Conservation (phyloP, 1,140 invertebrate species). For the Cotesia glomerata region DNA sequence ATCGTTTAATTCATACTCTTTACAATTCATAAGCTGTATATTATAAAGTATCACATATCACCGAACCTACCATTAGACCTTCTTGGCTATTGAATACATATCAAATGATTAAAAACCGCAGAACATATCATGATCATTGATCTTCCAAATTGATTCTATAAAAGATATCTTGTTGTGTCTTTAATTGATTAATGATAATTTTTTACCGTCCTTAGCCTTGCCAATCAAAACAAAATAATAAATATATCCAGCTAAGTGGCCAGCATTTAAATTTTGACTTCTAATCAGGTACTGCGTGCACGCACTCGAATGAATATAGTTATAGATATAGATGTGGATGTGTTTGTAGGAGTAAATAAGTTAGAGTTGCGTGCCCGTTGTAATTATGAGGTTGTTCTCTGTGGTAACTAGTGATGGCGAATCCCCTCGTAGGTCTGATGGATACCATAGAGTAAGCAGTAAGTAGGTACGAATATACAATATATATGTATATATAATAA, state of each 20-base stretch:
- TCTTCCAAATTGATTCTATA: neutral
- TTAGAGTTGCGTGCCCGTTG: slow-evolving; percentile 55
- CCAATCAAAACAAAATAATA: neutral
- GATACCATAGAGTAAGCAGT: neutral
- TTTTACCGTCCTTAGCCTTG: neutral
- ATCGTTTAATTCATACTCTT: neutral
- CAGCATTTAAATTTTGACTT: slow-evolving; percentile 3
- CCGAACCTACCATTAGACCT: neutral
- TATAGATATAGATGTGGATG: slow-evolving; percentile 1
- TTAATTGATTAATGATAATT: neutral
- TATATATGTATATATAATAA: slow-evolving; percentile 33
- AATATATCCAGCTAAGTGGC: neutral
- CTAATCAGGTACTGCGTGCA: slow-evolving; percentile 11
- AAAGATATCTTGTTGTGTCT: neutral
- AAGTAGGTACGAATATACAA: neutral
- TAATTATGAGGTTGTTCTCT: slow-evolving; percentile 59
- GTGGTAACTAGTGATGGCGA: slow-evolving; percentile 59
- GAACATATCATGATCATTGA: too few relatives aligned
- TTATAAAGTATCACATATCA: neutral
- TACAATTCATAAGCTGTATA: too few relatives aligned
- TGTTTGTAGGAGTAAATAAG: neutral
- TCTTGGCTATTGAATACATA: neutral
- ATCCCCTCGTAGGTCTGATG: slow-evolving; percentile 40
- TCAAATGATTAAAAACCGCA: neutral
- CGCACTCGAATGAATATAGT: slow-evolving; percentile 6